A percentile compares a stretch with the other conserved stretches of the same genome.
Conservation (phyloP, 2,888 invertebrate species). For the Prosopocoilus inquinatus region DNA sequence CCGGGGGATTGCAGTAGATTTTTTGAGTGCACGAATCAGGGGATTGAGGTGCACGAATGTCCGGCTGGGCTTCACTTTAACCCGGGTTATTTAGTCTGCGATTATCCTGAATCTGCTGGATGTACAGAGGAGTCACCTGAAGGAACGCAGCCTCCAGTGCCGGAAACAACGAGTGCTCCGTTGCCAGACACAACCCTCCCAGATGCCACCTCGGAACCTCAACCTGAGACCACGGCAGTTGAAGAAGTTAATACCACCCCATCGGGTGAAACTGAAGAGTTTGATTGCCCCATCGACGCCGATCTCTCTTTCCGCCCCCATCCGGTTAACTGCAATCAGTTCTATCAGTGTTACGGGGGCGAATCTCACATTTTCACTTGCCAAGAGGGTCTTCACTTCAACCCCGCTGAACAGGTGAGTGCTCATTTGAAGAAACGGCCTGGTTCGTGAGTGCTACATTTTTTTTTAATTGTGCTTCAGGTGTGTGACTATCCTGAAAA, state of each 20-base stretch:
- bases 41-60: background rate
- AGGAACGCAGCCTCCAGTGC: too few relatives aligned
- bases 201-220: background rate
- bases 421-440: too few relatives aligned
- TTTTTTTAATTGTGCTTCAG: too few relatives aligned
- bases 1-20: background rate
- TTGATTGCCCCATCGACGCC: background rate
- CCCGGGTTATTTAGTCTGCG: background rate
- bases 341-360: background rate
- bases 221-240: too few relatives aligned
- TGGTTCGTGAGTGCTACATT: too few relatives aligned
- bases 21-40: background rate
- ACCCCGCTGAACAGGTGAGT: background rate
- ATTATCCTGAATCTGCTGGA: background rate
- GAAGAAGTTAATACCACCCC: too few relatives aligned
- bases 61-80: background rate
- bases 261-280: background rate
- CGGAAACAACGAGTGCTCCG: too few relatives aligned
- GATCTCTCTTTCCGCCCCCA: background rate
- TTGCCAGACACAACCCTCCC: too few relatives aligned
- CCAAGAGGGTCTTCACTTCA: background rate
- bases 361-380: background rate
- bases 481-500: slow-evolving; percentile 1
- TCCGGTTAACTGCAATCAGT: background rate
- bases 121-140: background rate